Evolutionary conservation across 2,888 invertebrate genomes (phyloP).

Genomic region (Suillia variegata): DNA sequence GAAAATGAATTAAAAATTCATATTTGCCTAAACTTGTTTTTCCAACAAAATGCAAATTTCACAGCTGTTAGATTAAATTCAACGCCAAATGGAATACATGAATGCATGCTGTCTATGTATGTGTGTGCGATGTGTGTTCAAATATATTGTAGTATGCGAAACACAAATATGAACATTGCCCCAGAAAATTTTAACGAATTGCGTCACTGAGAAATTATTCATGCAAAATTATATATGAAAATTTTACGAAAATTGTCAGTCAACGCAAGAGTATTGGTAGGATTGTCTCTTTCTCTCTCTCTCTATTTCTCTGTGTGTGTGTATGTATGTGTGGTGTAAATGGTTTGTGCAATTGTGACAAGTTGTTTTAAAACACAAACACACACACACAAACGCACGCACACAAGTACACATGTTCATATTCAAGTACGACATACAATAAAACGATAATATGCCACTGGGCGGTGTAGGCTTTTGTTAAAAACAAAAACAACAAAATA

Average conservation of each 20-base stretch:
- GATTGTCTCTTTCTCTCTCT: too few species aligned
- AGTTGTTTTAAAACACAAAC: background rate
- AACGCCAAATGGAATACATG: constrained; percentile 41
- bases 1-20: constrained; percentile 45
- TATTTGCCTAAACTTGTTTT: constrained; percentile 46
- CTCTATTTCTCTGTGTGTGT: background rate
- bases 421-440: too few species aligned
- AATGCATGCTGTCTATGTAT: background rate
- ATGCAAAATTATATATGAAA: constrained; percentile 37
- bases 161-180: constrained; percentile 44
- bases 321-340: background rate
- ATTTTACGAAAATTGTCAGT: constrained; percentile 15
- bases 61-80: constrained; percentile 49
- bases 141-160: constrained; percentile 29
- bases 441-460: too few species aligned
- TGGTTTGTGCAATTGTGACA: constrained; percentile 6
- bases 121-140: constrained; percentile 7
- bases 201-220: constrained; percentile 42
- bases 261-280: too few species aligned
- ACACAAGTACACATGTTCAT: too few species aligned
- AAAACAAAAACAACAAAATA: too few species aligned
- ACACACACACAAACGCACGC: too few species aligned
- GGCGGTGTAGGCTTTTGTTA: too few species aligned
- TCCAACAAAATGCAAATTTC: constrained; percentile 37
- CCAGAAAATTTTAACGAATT: constrained; percentile 43